Percentiles rank a stretch among this genome's conserved stretches.
Evolutionary conservation across 2,888 invertebrate species (phyloP).

Genomic region (Platycnemis pennipes): DNA sequence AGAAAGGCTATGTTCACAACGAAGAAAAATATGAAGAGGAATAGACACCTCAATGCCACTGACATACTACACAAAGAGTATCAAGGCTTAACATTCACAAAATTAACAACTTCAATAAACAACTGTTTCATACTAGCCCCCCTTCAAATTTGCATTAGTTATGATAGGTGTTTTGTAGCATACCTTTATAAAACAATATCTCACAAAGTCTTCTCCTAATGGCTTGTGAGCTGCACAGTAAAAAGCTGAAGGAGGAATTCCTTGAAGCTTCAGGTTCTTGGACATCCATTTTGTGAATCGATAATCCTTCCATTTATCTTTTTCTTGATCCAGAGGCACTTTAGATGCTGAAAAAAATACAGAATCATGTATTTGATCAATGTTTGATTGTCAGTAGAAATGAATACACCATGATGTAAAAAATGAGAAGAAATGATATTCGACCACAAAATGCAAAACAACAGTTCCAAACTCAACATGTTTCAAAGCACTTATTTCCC

Average conservation of each 20-base stretch:
- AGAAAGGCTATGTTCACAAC: too few species aligned
- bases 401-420: not conserved
- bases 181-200: conserved; percentile 97
- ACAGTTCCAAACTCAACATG: not conserved
- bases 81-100: too few species aligned
- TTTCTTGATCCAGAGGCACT: conserved; percentile 86
- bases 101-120: too few species aligned
- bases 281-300: conserved; percentile 98
- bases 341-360: conserved; percentile 80
- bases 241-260: conserved; percentile 97
- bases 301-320: conserved; percentile 90
- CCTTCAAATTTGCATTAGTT: too few species aligned
- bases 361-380: not conserved
- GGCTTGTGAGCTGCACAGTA: conserved; percentile 90
- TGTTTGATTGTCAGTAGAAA: not conserved
- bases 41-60: too few species aligned
- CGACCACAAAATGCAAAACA: not conserved
- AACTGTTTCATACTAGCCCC: too few species aligned
- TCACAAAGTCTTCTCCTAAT: conserved; percentile 91
- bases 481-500: not conserved
- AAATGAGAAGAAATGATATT: not conserved
- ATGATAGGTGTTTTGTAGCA: conserved; percentile 69
- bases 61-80: too few species aligned
- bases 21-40: too few species aligned
- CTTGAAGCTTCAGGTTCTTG: conserved; percentile 93